These are phyloP conservation scores for Mythimna pallens DNA, from an alignment of 2,888 invertebrate species.

Conservation along the genomic window DNA sequence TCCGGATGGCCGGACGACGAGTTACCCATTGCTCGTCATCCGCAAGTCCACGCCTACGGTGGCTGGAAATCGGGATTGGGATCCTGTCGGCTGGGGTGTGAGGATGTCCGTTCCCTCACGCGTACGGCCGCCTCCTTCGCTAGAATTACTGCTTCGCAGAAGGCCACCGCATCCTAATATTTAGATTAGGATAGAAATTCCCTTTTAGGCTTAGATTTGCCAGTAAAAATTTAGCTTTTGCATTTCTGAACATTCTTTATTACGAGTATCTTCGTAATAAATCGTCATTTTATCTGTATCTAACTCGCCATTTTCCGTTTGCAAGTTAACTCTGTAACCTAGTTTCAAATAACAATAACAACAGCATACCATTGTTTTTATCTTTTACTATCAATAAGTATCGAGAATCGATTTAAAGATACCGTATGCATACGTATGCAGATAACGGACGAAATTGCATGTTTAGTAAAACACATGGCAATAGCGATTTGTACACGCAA, in stretches of 20 bases:
- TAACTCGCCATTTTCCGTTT: constrained; percentile 35
- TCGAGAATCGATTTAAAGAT: constrained; percentile 37
- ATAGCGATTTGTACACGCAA: constrained; percentile 38
- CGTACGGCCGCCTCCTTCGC: too few species aligned
- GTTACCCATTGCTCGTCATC: too few species aligned
- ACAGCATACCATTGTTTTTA: constrained; percentile 27
- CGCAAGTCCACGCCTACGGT: too few species aligned
- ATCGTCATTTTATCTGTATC: constrained; percentile 16
- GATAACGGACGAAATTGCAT: constrained; percentile 34
- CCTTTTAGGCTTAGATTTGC: not conserved
- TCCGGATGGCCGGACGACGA: too few species aligned
- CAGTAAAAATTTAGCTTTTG: not conserved
- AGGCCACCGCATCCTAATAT: not conserved
- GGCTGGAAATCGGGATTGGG: too few species aligned
- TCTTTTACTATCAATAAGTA: constrained; percentile 31
- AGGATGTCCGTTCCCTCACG: too few species aligned
- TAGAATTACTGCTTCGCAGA: too few species aligned
- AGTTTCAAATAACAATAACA: constrained; percentile 39
- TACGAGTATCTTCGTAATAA: not conserved
- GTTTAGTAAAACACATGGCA: constrained; percentile 38
- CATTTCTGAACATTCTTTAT: not conserved
- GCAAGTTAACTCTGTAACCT: constrained; percentile 34
- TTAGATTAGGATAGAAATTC: not conserved
- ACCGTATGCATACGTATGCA: constrained; percentile 27
- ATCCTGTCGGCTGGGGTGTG: too few species aligned